phyloP scores from a whole-genome alignment of 2,888 invertebrate species.

The Chelonus formosanus region DNA sequence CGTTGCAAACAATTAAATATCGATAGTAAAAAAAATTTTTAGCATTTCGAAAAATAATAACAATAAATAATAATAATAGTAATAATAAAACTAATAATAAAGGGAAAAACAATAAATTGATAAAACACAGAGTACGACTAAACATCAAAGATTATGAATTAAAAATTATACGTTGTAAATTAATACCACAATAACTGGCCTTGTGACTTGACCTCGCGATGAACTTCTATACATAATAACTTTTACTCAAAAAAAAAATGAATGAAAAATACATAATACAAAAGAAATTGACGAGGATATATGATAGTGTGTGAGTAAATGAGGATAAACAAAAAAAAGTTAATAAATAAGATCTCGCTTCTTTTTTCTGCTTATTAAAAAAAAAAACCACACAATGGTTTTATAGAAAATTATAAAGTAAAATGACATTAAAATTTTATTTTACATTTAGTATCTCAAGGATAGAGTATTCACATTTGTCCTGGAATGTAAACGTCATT shows the following conservation, averaged over 20 bases:
- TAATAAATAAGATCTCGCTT: conserved; percentile 6
- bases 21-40: conserved; percentile 18
- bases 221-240: conserved; percentile 39
- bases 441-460: too few species aligned
- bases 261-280: conserved; percentile 15
- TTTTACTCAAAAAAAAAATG: conserved; percentile 6
- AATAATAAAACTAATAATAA: conserved; percentile 9
- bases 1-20: too few species aligned
- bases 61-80: conserved; percentile 18
- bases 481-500: too few species aligned
- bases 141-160: conserved; percentile 33
- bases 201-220: conserved; percentile 44
- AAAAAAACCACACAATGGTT: conserved; percentile 20
- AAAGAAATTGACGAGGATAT: conserved; percentile 14
- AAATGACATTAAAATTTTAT: too few species aligned
- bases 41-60: conserved; percentile 19
- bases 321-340: conserved; percentile 12
- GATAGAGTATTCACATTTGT: too few species aligned
- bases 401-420: background rate
- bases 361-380: conserved; percentile 4
- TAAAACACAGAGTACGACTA: conserved; percentile 12
- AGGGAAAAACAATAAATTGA: conserved; percentile 9
- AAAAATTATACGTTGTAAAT: conserved; percentile 30
- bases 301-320: conserved; percentile 7
- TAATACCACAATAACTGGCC: conserved; percentile 39